Evolutionary conservation across 2,888 invertebrate genomes (phyloP), one percentile per base, ranked within the genome.

Genomic region (Linnaemya vulpina): DNA sequence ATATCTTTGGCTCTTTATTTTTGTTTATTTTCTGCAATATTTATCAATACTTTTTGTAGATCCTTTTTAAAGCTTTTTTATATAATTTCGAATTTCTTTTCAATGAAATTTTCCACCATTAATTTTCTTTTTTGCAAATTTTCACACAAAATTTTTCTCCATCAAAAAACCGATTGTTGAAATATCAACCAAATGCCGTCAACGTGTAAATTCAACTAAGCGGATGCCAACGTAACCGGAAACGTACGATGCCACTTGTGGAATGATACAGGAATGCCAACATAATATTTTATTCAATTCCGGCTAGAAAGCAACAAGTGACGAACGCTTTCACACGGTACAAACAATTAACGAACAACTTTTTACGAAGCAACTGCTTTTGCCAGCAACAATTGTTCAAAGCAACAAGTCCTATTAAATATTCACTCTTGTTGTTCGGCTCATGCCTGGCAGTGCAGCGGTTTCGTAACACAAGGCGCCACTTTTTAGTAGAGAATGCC

Each of bases 191-290:
- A 87, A 89, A 88, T 88, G 84, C 83, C 87, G 87, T 81, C 74
- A 85, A 84, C 74, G 76, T 71, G 84, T 81, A 82, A 87, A 76
- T 71, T 78, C 71, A 86, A 86, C 86, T 87, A 87, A 86, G 76
- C 87, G 87, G 84, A 83, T 80, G 83, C 79, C 60, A 78, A 81
- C 87, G 88, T 88, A 87, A 90, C 90, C 90, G 90, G 90, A 90
- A 90, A 89, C 89, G 89, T 88, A 88, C 81, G 85, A 88, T 88
- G 90, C 90, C 90, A 90, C 90, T 90, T 90, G 90, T 90, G 89
- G 90, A 90, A 90, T 90, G 89, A 86, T 68, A 67, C 35, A 82
- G 85, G 87, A 83, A 77, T 83, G 73, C 86, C 86, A 86, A 76
- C 86, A 70, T 73, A 22, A 30, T 78, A 35, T 67, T 79, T 65